Base-by-base conservation (phyloP, 2,797 vertebrate genomes). In the Prunella strophiata region DNA sequence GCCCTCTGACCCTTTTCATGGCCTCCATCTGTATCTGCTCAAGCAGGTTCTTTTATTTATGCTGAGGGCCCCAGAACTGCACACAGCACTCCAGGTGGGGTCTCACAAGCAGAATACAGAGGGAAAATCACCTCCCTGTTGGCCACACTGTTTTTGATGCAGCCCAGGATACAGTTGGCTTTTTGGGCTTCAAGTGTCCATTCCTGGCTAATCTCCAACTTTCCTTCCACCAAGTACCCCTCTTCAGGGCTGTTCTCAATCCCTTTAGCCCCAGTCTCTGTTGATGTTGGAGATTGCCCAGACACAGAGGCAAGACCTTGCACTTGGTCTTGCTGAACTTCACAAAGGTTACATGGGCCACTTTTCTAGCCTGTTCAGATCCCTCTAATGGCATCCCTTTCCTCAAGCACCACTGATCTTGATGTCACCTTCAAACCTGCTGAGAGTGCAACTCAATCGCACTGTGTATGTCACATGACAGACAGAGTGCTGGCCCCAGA, bases 211-310 rank as follows among this genome's bases (percentile, higher is more conserved):
- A 11, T 12, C 13, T 30, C 30, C 27, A 43, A 13, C 6, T 77
- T 50, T 74, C 61, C 10, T 84, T 47, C 27, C 23, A 66, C 16
- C 29, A 74, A 32, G 12, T n/a, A 67, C 30, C 78, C 62, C 43
- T 77, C 66, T 5, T 1, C 11, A 43, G 25, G 16, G 7, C 23
- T 73, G 15, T 6, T 74, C 52, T 66, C 34, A 73, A 22, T 23
- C 14, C 20, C 12, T 84, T 77, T 38, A 52, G 13, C 14, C 16
- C 2, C n/a, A 51, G 15, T 10, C 42, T 48, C 45, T 51, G 29
- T 0, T 67, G 20, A n/a, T 30, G 3, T 1, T 7, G 18, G 25
- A 20, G 17, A 52, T 0, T 72, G 20, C 15, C 13, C 15, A 13
- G 11, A 58, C 13, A 3, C 23, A 76, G 20, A 36, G 13, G 18